Conservation (phyloP, 2,113 vertebrate species). For the Poecile atricapillus region DNA sequence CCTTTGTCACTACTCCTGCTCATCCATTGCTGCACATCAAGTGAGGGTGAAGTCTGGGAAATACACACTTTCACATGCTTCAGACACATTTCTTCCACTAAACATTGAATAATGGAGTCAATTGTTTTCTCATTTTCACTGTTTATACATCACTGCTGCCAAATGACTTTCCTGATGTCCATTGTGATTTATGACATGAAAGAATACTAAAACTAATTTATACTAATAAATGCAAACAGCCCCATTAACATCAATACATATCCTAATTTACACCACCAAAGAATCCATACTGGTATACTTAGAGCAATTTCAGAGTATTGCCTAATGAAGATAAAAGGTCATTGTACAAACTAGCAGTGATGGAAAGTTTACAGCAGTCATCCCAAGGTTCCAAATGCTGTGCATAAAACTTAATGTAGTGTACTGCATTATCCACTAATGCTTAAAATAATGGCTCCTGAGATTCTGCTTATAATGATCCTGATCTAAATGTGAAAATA, state of each 20-base stretch:
- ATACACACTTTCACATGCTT: neutral
- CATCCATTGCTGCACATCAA: neutral
- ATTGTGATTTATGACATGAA: neutral
- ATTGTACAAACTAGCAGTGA: neutral
- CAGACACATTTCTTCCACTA: neutral
- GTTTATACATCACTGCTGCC: neutral
- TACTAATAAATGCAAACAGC: slow-evolving; percentile 7
- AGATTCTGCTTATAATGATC: neutral
- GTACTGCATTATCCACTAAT: neutral
- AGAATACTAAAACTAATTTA: neutral
- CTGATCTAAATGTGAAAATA: neutral
- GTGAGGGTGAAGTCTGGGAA: neutral
- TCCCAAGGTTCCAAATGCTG: neutral
- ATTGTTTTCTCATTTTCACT: neutral
- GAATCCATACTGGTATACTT: neutral
- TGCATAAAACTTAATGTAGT: slow-evolving; percentile 44
- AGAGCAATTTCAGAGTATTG: neutral
- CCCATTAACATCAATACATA: neutral
- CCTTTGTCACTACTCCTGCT: neutral
- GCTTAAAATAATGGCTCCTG: slow-evolving; percentile 17
- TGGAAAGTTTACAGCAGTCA: slow-evolving; percentile 6
- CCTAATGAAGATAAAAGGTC: slow-evolving; percentile 45
- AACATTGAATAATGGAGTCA: neutral
- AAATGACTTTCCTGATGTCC: neutral
- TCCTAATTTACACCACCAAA: neutral